Evolutionary conservation across 1,140 invertebrate genomes (phyloP).

Genomic region (Steinernema khuongi): DNA sequence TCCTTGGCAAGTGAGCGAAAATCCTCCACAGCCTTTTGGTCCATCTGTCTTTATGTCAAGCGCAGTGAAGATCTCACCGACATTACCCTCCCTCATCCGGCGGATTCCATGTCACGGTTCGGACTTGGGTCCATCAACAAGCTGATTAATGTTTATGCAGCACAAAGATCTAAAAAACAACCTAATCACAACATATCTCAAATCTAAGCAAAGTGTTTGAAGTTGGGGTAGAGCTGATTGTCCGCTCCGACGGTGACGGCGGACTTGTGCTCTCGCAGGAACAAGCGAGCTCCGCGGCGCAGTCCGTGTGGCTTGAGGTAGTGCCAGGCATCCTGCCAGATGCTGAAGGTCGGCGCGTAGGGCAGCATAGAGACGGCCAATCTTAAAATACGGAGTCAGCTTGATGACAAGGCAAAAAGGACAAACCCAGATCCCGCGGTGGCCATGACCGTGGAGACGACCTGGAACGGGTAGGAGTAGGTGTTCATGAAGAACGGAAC

Average conservation of each 20-base stretch:
- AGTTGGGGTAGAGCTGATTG: slow-evolving; percentile 53
- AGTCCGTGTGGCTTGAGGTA: slow-evolving; percentile 52
- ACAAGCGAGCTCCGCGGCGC: slow-evolving; percentile 44
- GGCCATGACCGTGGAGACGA: slow-evolving; percentile 54
- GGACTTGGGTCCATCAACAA: too few relatives aligned
- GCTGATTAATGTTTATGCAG: too few relatives aligned
- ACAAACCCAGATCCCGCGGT: slow-evolving; percentile 45
- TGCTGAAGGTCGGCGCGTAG: slow-evolving; percentile 49
- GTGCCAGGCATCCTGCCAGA: slow-evolving; percentile 50
- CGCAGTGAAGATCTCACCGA: too few relatives aligned
- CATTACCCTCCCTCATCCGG: too few relatives aligned
- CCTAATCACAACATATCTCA: too few relatives aligned
- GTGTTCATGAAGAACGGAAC: slow-evolving; percentile 46
- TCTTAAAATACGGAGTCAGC: slow-evolving; percentile 43
- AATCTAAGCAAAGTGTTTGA: slow-evolving; percentile 56
- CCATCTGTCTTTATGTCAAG: too few relatives aligned
- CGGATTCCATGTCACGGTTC: too few relatives aligned
- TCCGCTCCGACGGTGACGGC: slow-evolving; percentile 49
- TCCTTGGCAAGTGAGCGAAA: too few relatives aligned
- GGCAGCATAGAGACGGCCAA: slow-evolving; percentile 55
- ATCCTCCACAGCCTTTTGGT: too few relatives aligned
- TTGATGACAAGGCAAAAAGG: slow-evolving; percentile 5
- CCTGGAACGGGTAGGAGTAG: slow-evolving; percentile 50
- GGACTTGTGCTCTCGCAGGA: slow-evolving; percentile 52
- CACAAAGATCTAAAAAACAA: too few relatives aligned